These are phyloP conservation scores for Neodon shergylaensis DNA, from an alignment of 2,113 vertebrate species.

Conservation along the genomic window DNA sequence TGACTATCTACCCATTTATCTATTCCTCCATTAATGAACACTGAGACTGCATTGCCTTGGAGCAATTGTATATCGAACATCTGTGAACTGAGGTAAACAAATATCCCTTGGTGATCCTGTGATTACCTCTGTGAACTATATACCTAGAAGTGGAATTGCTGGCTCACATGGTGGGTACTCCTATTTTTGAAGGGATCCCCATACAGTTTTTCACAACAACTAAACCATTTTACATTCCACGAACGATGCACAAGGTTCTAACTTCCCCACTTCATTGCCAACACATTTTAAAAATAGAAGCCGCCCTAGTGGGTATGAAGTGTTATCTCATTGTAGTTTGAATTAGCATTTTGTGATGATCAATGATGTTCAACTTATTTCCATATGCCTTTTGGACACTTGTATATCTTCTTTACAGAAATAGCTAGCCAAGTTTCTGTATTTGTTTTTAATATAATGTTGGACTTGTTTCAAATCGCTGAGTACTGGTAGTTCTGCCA, in stretches of 20 bases:
- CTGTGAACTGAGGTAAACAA: neutral
- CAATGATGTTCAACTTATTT: conserved; percentile 28
- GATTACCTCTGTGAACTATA: conserved; percentile 8
- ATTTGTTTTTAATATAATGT: neutral
- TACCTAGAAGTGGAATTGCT: conserved; percentile 14
- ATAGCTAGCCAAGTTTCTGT: neutral
- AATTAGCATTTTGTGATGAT: conserved; percentile 23
- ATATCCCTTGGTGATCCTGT: neutral
- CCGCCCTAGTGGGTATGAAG: neutral
- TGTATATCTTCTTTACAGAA: conserved; percentile 3
- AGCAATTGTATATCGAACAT: conserved; percentile 24
- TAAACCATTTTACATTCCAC: conserved; percentile 10
- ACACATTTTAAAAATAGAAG: conserved; percentile 21
- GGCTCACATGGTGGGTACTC: neutral
- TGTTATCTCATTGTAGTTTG: conserved; percentile 35
- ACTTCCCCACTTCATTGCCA: conserved; percentile 17
- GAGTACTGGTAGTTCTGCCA: conserved; percentile 33
- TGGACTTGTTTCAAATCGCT: neutral
- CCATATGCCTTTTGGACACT: neutral
- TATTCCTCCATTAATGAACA: neutral
- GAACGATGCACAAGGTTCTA: neutral
- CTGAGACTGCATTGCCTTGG: neutral
- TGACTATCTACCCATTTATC: neutral
- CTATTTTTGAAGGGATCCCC: neutral
- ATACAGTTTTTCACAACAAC: neutral